Conservation (phyloP, 2,888 invertebrate species). For the Selenia dentaria region DNA sequence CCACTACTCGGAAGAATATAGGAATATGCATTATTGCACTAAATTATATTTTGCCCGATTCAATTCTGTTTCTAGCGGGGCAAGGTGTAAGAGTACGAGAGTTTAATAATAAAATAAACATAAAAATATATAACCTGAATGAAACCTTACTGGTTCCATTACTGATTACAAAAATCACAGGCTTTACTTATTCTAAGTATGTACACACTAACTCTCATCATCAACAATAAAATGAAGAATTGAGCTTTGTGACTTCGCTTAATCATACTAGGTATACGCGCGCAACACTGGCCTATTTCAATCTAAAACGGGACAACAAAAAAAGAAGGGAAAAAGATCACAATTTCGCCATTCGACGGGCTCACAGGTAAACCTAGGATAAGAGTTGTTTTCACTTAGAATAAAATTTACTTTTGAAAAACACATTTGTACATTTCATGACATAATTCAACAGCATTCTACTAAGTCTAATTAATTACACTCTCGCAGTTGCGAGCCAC, state of each 20-base stretch:
- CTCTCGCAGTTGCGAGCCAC: constrained; percentile 57
- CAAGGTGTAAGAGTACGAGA: constrained; percentile 38
- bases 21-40: constrained; percentile 14
- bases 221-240: constrained; percentile 70
- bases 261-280: constrained; percentile 57
- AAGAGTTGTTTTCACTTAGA: constrained; percentile 78
- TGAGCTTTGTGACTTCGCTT: constrained; percentile 76
- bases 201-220: constrained; percentile 79
- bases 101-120: constrained; percentile 29
- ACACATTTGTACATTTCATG: constrained; percentile 84
- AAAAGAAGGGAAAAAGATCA: constrained; percentile 81
- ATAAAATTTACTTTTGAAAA: constrained; percentile 79
- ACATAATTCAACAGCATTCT: constrained; percentile 83
- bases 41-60: constrained; percentile 14
- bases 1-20: constrained; percentile 39
- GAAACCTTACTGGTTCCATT: constrained; percentile 64
- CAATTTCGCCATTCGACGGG: constrained; percentile 77
- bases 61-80: constrained; percentile 16
- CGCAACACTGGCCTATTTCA: constrained; percentile 57
- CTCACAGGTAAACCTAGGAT: constrained; percentile 77
- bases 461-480: constrained; percentile 80
- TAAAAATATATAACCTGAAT: constrained; percentile 57
- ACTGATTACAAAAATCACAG: constrained; percentile 72
- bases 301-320: constrained; percentile 40
- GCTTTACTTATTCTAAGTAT: constrained; percentile 80